Conservation (phyloP, 2,113 vertebrate genomes). For the Misgurnus mizolepis region DNA sequence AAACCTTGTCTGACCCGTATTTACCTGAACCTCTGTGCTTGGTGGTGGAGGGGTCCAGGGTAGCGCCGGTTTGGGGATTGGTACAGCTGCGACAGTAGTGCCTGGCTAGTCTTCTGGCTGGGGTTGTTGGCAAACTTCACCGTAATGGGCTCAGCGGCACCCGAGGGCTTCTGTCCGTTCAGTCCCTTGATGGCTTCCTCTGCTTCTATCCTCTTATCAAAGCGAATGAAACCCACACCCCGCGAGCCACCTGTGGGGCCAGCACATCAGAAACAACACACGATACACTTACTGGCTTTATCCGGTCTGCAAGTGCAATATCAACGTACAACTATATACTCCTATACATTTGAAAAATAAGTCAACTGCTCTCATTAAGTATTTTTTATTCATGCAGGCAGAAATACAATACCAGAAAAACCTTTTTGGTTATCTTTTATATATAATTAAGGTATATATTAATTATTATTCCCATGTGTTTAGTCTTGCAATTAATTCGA, state of each 20-base stretch:
- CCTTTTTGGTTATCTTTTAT: no score
- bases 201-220: slow-evolving; percentile 99
- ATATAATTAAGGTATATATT: no score
- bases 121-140: slow-evolving; percentile 99
- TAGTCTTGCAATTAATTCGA: no score
- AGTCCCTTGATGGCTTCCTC: slow-evolving; percentile 99
- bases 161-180: slow-evolving; percentile 98
- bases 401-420: no score
- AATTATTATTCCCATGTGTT: no score
- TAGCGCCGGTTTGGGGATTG: slow-evolving; percentile 98
- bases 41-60: slow-evolving; percentile 97
- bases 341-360: not conserved
- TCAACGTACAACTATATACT: not conserved
- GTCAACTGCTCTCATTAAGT: not conserved
- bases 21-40: slow-evolving; percentile 99
- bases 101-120: slow-evolving; percentile 99
- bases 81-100: slow-evolving; percentile 98
- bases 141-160: slow-evolving; percentile 97
- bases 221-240: slow-evolving; percentile 99
- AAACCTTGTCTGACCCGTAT: slow-evolving; percentile 52
- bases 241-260: slow-evolving; percentile 93
- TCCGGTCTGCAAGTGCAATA: not conserved
- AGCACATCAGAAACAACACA: slow-evolving; percentile 76
- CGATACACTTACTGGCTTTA: slow-evolving; percentile 66
- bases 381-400: not conserved